Evolutionary conservation across 2,113 vertebrate genomes (phyloP).

Genomic region (Lichenostomus cassidix): DNA sequence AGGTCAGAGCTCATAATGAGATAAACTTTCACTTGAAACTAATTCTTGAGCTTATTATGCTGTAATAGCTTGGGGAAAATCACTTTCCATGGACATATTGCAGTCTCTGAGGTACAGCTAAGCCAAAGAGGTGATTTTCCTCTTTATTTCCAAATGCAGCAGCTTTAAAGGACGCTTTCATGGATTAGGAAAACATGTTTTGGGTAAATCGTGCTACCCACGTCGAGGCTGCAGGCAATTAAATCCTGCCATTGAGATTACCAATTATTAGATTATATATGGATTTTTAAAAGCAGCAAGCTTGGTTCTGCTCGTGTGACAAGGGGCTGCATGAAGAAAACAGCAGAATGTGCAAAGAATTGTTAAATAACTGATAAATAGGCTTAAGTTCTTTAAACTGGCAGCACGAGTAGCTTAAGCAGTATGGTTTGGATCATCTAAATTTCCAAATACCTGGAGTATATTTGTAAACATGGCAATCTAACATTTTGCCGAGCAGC

Average conservation of each 20-base stretch:
- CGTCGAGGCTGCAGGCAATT: constrained; percentile 47
- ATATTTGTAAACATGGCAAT: constrained; percentile 83
- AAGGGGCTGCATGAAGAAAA: background rate
- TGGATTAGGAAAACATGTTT: constrained; percentile 63
- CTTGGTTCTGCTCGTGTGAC: constrained; percentile 18
- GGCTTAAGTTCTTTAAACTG: constrained; percentile 72
- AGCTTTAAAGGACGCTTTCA: constrained; percentile 16
- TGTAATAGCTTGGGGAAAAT: constrained; percentile 31
- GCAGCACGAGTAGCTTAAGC: constrained; percentile 59
- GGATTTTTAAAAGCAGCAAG: constrained; percentile 25
- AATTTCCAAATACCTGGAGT: constrained; percentile 80
- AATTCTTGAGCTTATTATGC: constrained; percentile 53
- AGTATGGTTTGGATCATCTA: constrained; percentile 70
- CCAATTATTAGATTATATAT: constrained; percentile 63
- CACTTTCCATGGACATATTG: background rate
- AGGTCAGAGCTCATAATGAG: constrained; percentile 51
- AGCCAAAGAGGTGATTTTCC: constrained; percentile 51
- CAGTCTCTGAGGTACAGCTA: background rate
- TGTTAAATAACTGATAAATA: constrained; percentile 71
- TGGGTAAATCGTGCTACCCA: constrained; percentile 25
- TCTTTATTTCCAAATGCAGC: constrained; percentile 10
- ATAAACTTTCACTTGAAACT: constrained; percentile 54
- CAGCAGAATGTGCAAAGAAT: constrained; percentile 65
- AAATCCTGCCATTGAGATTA: constrained; percentile 58
- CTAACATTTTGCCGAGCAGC: constrained; percentile 67